A percentile compares a stretch with the other conserved stretches of the same genome.
Evolutionary conservation across 2,888 invertebrate genomes (phyloP).

Genomic region (Himalopsyche anomala): DNA sequence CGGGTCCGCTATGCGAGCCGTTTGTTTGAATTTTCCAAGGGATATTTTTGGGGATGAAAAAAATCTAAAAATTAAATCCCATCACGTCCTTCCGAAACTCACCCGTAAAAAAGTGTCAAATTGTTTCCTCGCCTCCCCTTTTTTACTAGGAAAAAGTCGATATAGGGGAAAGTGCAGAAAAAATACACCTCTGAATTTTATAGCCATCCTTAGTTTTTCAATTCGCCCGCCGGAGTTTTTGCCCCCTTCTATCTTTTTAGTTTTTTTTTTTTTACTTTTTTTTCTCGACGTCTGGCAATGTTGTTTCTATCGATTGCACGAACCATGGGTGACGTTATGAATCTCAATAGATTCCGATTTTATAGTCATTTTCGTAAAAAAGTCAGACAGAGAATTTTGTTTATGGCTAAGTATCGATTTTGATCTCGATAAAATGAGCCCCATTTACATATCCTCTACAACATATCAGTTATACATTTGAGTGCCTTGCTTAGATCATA

Average conservation of each 20-base stretch:
- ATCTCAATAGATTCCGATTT: slow-evolving; percentile 20
- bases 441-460: too few relatives aligned
- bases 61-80: slow-evolving; percentile 64
- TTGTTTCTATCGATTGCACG: slow-evolving; percentile 31
- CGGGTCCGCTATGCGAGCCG: slow-evolving; percentile 16
- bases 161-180: slow-evolving; percentile 40
- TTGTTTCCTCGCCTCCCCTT: slow-evolving; percentile 54
- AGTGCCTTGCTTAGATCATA: too few relatives aligned
- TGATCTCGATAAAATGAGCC: background rate
- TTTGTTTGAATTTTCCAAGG: slow-evolving; percentile 28
- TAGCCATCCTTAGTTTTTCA: slow-evolving; percentile 45
- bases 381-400: background rate
- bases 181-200: slow-evolving; percentile 46
- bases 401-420: background rate
- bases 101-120: slow-evolving; percentile 65
- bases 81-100: slow-evolving; percentile 64
- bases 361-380: slow-evolving; percentile 19
- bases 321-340: slow-evolving; percentile 22
- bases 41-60: slow-evolving; percentile 47
- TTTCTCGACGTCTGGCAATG: slow-evolving; percentile 36
- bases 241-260: background rate
- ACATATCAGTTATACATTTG: too few relatives aligned
- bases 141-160: slow-evolving; percentile 36
- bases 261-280: background rate
- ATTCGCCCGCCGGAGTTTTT: slow-evolving; percentile 28